These are phyloP conservation scores for Cephus runcator DNA, from an alignment of 2,888 invertebrate genomes.

Conservation along the genomic window DNA sequence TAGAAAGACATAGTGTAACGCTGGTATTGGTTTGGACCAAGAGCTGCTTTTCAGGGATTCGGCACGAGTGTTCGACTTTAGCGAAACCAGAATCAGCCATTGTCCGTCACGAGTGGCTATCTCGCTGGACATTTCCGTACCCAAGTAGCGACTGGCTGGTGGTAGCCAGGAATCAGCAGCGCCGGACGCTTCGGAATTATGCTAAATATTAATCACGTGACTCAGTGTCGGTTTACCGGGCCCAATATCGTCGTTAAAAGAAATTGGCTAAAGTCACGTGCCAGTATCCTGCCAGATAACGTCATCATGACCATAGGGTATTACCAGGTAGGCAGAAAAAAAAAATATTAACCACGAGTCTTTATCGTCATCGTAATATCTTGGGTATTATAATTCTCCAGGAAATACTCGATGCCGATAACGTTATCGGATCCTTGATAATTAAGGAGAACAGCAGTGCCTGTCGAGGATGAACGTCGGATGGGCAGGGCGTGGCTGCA, in stretches of 20 bases:
- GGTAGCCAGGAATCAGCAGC: neutral
- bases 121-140: slow-evolving; percentile 59
- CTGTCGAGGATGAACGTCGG: slow-evolving; percentile 44
- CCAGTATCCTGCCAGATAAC: neutral
- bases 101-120: slow-evolving; percentile 59
- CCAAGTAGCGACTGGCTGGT: slow-evolving; percentile 25
- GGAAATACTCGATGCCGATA: neutral
- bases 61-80: slow-evolving; percentile 31
- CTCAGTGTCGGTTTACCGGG: neutral
- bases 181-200: neutral
- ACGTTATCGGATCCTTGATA: slow-evolving; percentile 41
- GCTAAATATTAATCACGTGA: neutral
- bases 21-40: slow-evolving; percentile 15
- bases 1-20: slow-evolving; percentile 16
- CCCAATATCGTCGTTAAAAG: neutral
- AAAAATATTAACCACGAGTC: neutral
- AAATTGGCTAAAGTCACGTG: neutral
- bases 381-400: neutral
- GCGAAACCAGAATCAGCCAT: slow-evolving; percentile 52
- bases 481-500: slow-evolving; percentile 52
- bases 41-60: neutral
- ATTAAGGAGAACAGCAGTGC: slow-evolving; percentile 51
- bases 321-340: neutral
- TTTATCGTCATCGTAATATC: neutral
- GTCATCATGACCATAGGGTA: neutral